Conservation (phyloP, 2,113 vertebrate genomes). For the Crypturellus undulatus region DNA sequence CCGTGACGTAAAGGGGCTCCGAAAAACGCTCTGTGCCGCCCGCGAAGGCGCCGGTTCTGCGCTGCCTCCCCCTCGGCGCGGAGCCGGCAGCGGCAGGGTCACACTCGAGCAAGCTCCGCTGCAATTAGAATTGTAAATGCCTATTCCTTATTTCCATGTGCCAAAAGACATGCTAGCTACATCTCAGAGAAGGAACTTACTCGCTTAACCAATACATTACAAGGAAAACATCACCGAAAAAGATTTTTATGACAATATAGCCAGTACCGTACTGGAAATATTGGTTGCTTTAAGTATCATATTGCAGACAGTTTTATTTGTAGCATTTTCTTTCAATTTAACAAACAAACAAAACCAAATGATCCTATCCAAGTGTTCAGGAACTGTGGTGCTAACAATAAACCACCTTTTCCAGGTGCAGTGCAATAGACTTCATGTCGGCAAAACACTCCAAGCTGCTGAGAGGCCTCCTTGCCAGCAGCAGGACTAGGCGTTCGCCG, state of each 20-base stretch:
- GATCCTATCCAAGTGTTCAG: not conserved
- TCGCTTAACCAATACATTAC: not conserved
- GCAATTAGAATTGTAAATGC: not conserved
- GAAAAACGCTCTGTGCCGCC: not conserved
- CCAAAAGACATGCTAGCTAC: not conserved
- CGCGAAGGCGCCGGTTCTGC: fast-evolving
- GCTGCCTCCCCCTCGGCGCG: not conserved
- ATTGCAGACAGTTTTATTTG: not conserved
- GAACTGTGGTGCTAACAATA: not conserved
- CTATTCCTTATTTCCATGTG: not conserved
- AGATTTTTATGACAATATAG: not conserved
- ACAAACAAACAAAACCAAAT: not conserved
- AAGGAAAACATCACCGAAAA: not conserved
- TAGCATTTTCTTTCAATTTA: not conserved
- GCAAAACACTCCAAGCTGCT: not conserved
- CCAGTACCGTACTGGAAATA: not conserved
- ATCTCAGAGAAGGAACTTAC: not conserved
- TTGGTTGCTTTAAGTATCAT: not conserved
- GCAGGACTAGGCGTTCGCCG: not conserved
- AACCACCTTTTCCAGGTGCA: not conserved
- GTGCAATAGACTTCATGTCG: not conserved
- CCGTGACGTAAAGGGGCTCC: not conserved
- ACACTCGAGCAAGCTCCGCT: not conserved
- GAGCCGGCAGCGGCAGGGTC: not conserved
- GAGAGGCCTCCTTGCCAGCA: not conserved